phyloP scores from a whole-genome alignment of 53 echinoderm and acorn worm species.

The Patiria pectinifera region DNA sequence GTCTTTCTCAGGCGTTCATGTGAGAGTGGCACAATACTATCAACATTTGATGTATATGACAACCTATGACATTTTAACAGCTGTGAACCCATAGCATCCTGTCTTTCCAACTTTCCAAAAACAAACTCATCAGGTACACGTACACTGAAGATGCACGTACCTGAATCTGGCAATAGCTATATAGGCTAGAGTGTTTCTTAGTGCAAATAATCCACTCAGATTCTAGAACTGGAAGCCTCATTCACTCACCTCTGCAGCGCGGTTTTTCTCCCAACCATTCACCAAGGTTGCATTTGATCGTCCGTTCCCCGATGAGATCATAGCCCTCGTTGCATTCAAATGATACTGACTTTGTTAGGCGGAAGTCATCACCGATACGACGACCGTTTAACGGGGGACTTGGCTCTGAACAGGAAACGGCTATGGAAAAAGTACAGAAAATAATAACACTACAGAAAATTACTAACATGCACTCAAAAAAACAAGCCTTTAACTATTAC shows the following conservation, averaged over 20 bases:
- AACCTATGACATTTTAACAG: background rate
- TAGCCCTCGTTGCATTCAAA: slow-evolving; percentile 32
- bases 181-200: no score
- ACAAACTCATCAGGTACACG: no score
- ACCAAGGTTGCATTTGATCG: slow-evolving; percentile 15
- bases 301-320: background rate
- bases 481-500: no score
- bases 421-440: background rate
- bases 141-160: no score
- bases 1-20: no score
- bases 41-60: background rate
- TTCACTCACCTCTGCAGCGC: slow-evolving; percentile 2
- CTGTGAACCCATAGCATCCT: background rate
- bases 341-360: background rate
- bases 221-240: background rate
- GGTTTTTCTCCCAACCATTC: slow-evolving; percentile 14
- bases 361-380: slow-evolving; percentile 32
- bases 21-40: no score
- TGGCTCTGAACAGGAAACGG: slow-evolving; percentile 28
- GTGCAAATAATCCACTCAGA: background rate
- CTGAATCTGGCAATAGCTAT: no score
- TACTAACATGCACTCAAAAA: background rate
- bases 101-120: background rate
- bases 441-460: background rate
- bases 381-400: background rate